Base-by-base conservation (phyloP, 2,888 invertebrate genomes). In the Altica lythri region DNA sequence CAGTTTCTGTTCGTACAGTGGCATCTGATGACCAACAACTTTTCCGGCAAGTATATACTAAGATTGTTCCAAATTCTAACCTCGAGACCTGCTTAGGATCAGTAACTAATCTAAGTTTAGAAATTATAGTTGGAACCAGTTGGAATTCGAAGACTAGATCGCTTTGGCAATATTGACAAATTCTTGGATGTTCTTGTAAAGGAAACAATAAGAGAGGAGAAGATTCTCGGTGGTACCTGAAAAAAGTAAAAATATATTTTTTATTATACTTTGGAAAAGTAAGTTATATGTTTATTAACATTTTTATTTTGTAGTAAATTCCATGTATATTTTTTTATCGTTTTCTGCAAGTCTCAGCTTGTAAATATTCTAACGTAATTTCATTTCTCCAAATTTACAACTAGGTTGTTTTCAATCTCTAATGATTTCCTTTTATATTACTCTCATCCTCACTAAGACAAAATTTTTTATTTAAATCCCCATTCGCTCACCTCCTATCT, bases 11-110 rank as follows among this genome's bases (percentile, higher is more conserved):
- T 50, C 86, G 83, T 63, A 83, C 79, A 30, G 79, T 80, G 64
- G 88, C 87, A 2, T 83, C 82, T 0, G 83, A 78, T 47, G 84
- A 83, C 94, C 94, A 94, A 75, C 95, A 95, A 71, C 91, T 93
- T 67, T 84, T 83, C 29, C 83, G 78, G 73, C 95, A 95, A 1
- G 93, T 90, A 72, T 86, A 94, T 10, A 94, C 78, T 9, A 93
- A 77, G 2, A 92, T 87, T n/a, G 91, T 92, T 5, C 94, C 90
- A 73, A 90, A 94, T 75, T 95, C 94, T 30, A 91, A 75, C 60
- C 84, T 81, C 4, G 79, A 66, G 6, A 59, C 59, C 9, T 80
- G 80, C 13, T 80, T 75, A 2, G 75, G 68, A 55, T 81, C 81
- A 22, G 76, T 79, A 12, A 78, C 74, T 40, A 91, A 74, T 45